A percentile compares a stretch with the other conserved stretches of the same genome.
Evolutionary conservation across 2,113 vertebrate genomes (phyloP).

Genomic region (Ageneiosus marmoratus): DNA sequence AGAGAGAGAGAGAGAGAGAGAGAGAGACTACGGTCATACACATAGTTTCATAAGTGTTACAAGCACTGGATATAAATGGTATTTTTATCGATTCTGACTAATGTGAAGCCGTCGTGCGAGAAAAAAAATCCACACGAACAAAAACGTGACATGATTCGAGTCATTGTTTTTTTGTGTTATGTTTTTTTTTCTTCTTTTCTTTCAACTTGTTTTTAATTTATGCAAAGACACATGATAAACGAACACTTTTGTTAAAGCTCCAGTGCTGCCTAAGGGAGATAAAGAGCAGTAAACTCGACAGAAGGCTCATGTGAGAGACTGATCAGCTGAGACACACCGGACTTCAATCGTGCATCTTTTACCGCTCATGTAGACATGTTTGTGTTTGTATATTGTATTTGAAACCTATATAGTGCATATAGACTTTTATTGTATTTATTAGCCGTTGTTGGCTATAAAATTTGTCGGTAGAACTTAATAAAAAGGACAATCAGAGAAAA

Average conservation of each 20-base stretch:
- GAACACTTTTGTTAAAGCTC: constrained; percentile 93
- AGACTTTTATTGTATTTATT: constrained; percentile 92
- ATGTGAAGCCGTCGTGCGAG: constrained; percentile 98
- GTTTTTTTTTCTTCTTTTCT: constrained; percentile 59
- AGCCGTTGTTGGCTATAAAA: constrained; percentile 93
- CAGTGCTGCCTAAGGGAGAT: constrained; percentile 79
- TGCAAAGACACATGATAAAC: constrained; percentile 94
- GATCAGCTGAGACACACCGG: constrained; percentile 77
- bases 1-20: constrained; percentile 61
- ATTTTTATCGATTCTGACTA: constrained; percentile 99
- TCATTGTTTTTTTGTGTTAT: constrained; percentile 72
- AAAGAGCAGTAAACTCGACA: constrained; percentile 75
- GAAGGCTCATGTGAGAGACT: constrained; percentile 75
- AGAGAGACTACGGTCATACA: constrained; percentile 70
- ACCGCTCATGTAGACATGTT: constrained; percentile 70
- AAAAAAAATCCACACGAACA: constrained; percentile 84
- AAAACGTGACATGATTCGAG: constrained; percentile 92
- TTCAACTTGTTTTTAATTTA: constrained; percentile 98
- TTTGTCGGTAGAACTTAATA: constrained; percentile 78
- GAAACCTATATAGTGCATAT: constrained; percentile 82
- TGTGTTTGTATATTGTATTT: constrained; percentile 80
- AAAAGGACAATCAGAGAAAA: constrained; percentile 85
- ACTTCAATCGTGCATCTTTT: constrained; percentile 76
- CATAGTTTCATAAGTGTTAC: constrained; percentile 98
- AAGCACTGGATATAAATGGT: constrained; percentile 99